A percentile compares a stretch with the other conserved stretches of the same genome.
Conservation (phyloP, 2,113 vertebrate genomes). For the Centrocercus urophasianus region DNA sequence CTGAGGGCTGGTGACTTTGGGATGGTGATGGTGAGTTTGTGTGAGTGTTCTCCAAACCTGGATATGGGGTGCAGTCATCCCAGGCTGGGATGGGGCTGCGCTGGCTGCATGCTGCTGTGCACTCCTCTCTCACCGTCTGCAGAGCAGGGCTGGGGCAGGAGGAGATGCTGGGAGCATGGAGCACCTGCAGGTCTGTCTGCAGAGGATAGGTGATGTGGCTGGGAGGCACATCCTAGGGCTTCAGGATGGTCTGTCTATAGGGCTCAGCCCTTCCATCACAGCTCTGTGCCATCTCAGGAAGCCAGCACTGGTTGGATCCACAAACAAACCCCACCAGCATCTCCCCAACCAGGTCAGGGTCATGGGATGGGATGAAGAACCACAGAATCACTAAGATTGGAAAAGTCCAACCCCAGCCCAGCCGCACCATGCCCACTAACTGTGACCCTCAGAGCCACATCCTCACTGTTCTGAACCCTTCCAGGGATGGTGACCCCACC, state of each 20-base stretch:
- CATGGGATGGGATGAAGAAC: neutral
- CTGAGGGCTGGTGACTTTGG: neutral
- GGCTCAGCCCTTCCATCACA: neutral
- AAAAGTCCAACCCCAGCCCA: too few species aligned
- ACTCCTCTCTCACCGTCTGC: fast-evolving
- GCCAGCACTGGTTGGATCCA: fast-evolving
- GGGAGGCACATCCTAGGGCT: fast-evolving
- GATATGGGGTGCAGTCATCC: too few species aligned
- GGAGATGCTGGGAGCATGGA: neutral
- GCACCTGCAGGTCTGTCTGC: neutral
- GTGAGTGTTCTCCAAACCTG: neutral
- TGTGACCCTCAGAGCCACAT: too few species aligned
- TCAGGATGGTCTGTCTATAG: fast-evolving
- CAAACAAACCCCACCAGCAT: neutral
- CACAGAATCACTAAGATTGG: too few species aligned
- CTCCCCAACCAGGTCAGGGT: neutral
- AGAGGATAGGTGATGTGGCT: neutral
- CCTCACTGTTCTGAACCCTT: too few species aligned
- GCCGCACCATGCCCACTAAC: too few species aligned
- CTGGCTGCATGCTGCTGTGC: neutral
- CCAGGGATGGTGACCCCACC: too few species aligned
- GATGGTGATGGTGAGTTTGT: neutral
- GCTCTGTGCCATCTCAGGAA: neutral
- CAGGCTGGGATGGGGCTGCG: neutral
- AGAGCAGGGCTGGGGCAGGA: neutral